Evolutionary conservation across 2,888 invertebrate species (phyloP), one percentile per base, ranked within the genome.

Genomic region (Myopa testacea): DNA sequence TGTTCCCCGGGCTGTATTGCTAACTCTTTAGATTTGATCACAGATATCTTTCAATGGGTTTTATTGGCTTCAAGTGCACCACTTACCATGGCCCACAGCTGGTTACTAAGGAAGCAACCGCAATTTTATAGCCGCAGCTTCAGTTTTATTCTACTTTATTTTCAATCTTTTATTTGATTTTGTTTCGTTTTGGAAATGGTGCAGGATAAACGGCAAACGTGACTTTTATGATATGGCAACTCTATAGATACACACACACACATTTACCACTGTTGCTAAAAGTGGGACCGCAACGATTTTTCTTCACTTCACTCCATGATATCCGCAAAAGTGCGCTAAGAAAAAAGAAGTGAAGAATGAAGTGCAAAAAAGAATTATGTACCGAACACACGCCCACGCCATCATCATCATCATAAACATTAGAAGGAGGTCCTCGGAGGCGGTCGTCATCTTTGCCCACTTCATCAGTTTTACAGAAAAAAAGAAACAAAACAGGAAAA

Each of bases 251-350:
- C 60, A 38, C 12, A 19, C 60, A 60, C 60, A 70, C 70, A 67
- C n/a, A n/a, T n/a, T n/a, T n/a, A n/a, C n/a, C 14, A 65, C 67
- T 14, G 55, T n/a, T 55, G 55, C n/a, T 4, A 55, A 55, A n/a
- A 55, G 2, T 45, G 2, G 45, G 55, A 1, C 14, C 8, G 55
- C 55, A 55, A 55, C 75, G 55, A 75, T 75, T 60, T 76, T 76
- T 78, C 76, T 76, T 78, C 76, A 76, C 75, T 78, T 78, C 34
- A 75, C 60, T 78, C 60, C 76, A 76, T 78, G 72, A 78, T 76
- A 76, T 69, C 69, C 76, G 60, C 73, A 52, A 69, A 78, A 76
- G 78, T 78, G 76, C 68, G 78, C 76, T 60, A 37, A 45, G 72
- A 55, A 75, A 55, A 68, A 67, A 52, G 16, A 52, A 63, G 4